These are phyloP conservation scores for Caenorhabditis drosophilae DNA, from an alignment of 2,888 invertebrate genomes.

Conservation along the genomic window DNA sequence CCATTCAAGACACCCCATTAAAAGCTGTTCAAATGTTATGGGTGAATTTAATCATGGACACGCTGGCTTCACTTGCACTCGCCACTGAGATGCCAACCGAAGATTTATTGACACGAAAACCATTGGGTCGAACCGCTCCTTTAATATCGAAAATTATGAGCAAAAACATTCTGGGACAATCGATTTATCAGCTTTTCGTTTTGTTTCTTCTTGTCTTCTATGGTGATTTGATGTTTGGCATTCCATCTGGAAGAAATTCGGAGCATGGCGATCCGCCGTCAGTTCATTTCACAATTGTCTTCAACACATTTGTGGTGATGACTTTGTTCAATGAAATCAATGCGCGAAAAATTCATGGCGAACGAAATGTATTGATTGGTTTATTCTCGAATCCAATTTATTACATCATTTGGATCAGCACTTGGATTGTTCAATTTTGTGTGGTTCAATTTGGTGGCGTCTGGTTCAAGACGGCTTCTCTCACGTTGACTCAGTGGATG, in stretches of 20 bases:
- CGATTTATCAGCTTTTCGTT: constrained; percentile 90
- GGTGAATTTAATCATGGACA: constrained; percentile 74
- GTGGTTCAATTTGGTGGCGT: constrained; percentile 92
- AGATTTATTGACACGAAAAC: constrained; percentile 72
- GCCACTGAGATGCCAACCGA: constrained; percentile 73
- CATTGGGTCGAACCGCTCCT: constrained; percentile 71
- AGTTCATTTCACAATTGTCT: constrained; percentile 97
- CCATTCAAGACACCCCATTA: constrained; percentile 71
- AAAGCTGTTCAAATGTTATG: constrained; percentile 71
- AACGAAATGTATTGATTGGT: constrained; percentile 93
- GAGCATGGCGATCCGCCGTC: constrained; percentile 82
- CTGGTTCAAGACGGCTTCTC: constrained; percentile 83
- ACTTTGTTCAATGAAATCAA: constrained; percentile 99
- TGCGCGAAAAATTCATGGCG: constrained; percentile 98
- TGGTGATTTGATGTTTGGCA: constrained; percentile 83
- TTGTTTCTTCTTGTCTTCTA: constrained; percentile 91
- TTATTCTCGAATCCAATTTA: constrained; percentile 97
- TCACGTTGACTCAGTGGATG: constrained; percentile 84
- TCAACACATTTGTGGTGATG: constrained; percentile 99
- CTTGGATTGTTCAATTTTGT: constrained; percentile 83
- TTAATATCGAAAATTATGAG: constrained; percentile 72
- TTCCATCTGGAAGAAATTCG: constrained; percentile 85
- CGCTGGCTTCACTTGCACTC: constrained; percentile 73
- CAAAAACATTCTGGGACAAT: constrained; percentile 81
- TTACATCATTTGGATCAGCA: constrained; percentile 95